Base-by-base conservation (phyloP, 2,113 vertebrate genomes). In the Willisornis vidua region DNA sequence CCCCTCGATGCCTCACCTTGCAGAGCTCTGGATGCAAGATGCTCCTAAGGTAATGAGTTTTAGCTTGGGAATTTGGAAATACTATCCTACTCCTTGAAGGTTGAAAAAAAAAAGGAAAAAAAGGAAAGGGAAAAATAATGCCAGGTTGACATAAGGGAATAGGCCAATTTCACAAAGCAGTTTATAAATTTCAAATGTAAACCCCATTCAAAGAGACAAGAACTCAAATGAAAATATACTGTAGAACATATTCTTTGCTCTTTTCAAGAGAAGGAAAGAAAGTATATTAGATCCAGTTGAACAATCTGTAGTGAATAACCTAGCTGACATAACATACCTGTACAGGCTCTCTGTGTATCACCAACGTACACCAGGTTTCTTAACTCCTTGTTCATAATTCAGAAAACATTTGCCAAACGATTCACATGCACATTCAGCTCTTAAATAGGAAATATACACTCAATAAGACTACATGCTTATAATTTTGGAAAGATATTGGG, bases 181-280 rank as follows among this genome's bases (percentile, higher is more conserved):
- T 54, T 59, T 63, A 55, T 77, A 33, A 73, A 49, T 94, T 95
- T 73, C 39, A 87, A 71, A 68, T 29, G 31, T 45, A 75, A 93
- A 82, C 37, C 10, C 26, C 67, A 51, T 43, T 72, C 25, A 31
- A 35, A 19, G 20, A 70, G 12, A 84, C 48, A 82, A 87, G 61
- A 94, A 90, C 83, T 81, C 70, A 85, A 87, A 85, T 2, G 80
- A 35, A 87, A 88, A 90, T 63, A 66, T 20, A 37, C 28, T 14
- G 4, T 14, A 79, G 18, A 79, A 75, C 2, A 3, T 70, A 89
- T 79, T 86, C 61, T 33, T 46, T 49, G 22, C 49, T 84, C 15
- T 72, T 51, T 65, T 52, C 54, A 76, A 61, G 35, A 86, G 48
- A 59, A 49, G 48, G 17, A 49, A 49, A 55, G 26, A 68, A 89